Percentiles rank a stretch among this genome's conserved stretches.
Conservation (phyloP, 2,113 vertebrate species). For the Oreotrochilus melanogaster region DNA sequence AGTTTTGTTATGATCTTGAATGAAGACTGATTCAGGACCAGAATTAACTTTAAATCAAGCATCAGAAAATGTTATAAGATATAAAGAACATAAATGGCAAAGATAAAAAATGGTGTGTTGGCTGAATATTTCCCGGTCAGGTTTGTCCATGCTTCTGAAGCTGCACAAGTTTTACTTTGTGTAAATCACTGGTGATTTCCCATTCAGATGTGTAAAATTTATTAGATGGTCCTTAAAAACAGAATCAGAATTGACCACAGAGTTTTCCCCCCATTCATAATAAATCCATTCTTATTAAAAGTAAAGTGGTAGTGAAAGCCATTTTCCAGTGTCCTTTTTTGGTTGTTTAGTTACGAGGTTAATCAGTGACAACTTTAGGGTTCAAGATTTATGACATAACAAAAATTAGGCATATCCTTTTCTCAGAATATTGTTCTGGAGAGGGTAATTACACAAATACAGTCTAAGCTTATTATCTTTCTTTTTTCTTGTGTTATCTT, state of each 20-base stretch:
- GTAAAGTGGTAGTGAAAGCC: neutral
- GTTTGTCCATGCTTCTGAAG: neutral
- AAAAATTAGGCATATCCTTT: conserved; percentile 78
- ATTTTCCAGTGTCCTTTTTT: conserved; percentile 53
- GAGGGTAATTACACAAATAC: conserved; percentile 79
- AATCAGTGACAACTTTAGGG: conserved; percentile 62
- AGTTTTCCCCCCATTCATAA: neutral
- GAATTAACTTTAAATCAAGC: neutral
- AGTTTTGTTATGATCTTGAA: neutral
- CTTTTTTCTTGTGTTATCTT: neutral
- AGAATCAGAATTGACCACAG: conserved; percentile 11
- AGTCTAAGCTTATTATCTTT: conserved; percentile 76
- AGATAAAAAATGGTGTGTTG: neutral
- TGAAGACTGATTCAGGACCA: neutral
- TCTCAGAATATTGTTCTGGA: conserved; percentile 67
- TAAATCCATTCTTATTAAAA: conserved; percentile 42
- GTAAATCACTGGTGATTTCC: neutral
- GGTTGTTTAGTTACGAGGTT: conserved; percentile 56
- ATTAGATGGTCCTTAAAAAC: conserved; percentile 42
- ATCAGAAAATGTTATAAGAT: neutral
- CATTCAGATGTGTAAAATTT: neutral
- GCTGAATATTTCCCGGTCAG: neutral
- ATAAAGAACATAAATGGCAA: neutral
- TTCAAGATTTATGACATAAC: conserved; percentile 65
- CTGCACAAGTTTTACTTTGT: neutral